These are phyloP conservation scores for Hydra vulgaris DNA, from an alignment of 30 jellyfish, hydroid and myxozoan species.

Conservation along the genomic window DNA sequence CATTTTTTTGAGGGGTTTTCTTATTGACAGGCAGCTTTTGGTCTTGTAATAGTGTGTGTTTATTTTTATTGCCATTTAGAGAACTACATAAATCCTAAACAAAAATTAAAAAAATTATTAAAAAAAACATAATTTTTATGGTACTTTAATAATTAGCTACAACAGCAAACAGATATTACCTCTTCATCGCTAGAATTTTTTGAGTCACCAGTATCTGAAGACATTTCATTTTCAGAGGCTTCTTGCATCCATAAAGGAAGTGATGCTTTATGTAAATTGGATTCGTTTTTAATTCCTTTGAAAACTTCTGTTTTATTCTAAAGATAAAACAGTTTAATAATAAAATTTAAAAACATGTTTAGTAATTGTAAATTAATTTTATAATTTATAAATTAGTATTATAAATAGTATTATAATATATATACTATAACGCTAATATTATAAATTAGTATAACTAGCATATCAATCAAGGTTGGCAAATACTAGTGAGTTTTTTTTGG, in stretches of 20 bases:
- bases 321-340: no score
- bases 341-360: no score
- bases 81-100: not conserved
- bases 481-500: no score
- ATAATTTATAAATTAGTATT: no score
- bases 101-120: no score
- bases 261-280: slow-evolving; percentile 28
- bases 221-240: slow-evolving; percentile 17
- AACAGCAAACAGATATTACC: not conserved
- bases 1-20: not conserved
- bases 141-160: not conserved
- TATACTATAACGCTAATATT: no score
- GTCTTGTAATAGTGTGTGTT: not conserved
- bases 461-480: no score
- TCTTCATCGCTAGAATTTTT: not conserved
- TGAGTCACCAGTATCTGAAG: not conserved
- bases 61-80: not conserved
- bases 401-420: no score
- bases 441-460: no score
- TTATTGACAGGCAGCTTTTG: not conserved
- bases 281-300: no score
- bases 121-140: not conserved
- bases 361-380: no score
- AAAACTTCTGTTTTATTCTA: no score
- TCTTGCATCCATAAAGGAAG: slow-evolving; percentile 48